Base-by-base conservation (phyloP, 2,888 invertebrate species). In the Aproaerema taeniolella region DNA sequence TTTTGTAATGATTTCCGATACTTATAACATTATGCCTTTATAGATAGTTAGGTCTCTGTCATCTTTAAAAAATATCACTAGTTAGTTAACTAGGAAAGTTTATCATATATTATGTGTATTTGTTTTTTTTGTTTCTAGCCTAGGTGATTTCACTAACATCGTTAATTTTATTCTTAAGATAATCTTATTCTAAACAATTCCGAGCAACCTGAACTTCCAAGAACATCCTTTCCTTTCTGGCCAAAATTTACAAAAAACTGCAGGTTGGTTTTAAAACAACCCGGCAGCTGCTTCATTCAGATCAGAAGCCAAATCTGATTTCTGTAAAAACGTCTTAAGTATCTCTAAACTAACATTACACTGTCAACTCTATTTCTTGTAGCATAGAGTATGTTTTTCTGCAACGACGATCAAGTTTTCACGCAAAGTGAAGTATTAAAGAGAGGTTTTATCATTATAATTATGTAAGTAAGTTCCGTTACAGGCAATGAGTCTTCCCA, bases 381-480 rank as follows among this genome's bases (percentile, higher is more conserved):
- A 6, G 20, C n/a, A n/a, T 20, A 8, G 20, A 6, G 20, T 6
- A 20, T 8, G 8, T 28, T 35, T 16, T 35, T 11, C 10, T 6
- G 9, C 8, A 9, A 5, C 16, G 10, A 28, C 11, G 15, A 8
- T 15, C 2, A 15, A 10, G 35, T 35, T 38, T 33, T 39, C 31
- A 38, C 42, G 31, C 28, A 17, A 1, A 28, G 17, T 12, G 36
- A 0, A 2, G 16, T 10, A n/a, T n/a, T 46, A 38, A 37, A 41
- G 39, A 33, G 41, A 45, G 54, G 56, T 59, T 68, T 66, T 66
- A 60, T 61, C n/a, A n/a, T n/a, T 71, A 71, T 71, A 69, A 73
- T 74, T 74, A 72, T 65, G 65, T 71, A 70, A 73, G 65, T 71
- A 70, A 73, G 67, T 59, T 64, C 66, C 66, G 67, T 67, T 72